A percentile compares a stretch with the other conserved stretches of the same genome.
phyloP scores from a whole-genome alignment of 2,797 vertebrate genomes.

The Tolypeutes matacus region DNA sequence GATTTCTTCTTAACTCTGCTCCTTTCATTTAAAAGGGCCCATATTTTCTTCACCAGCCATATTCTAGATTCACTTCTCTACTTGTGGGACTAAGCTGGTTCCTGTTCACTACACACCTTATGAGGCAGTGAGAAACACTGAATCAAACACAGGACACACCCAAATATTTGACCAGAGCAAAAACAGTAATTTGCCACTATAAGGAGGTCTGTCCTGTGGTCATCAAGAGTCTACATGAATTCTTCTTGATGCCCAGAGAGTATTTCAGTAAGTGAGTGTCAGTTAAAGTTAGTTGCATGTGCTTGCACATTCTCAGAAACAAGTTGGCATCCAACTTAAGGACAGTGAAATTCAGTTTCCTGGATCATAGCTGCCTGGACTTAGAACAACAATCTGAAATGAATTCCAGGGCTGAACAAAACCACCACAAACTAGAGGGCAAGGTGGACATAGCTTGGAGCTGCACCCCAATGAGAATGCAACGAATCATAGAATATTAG shows the following conservation, averaged over 20 bases:
- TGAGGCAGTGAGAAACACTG: background rate
- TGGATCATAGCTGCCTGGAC: background rate
- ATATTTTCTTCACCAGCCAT: background rate
- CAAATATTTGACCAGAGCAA: background rate
- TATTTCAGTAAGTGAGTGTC: background rate
- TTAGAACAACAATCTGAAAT: slow-evolving; percentile 16
- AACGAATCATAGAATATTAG: background rate
- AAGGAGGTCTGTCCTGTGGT: background rate
- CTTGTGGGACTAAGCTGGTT: background rate
- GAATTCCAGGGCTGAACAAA: background rate
- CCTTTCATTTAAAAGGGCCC: slow-evolving; percentile 7
- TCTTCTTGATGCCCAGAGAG: background rate
- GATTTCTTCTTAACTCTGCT: slow-evolving; percentile 26
- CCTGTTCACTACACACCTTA: background rate
- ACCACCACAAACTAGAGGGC: background rate
- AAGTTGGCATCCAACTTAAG: slow-evolving; percentile 9
- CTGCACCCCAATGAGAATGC: background rate
- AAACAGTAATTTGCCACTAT: background rate
- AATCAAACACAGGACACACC: background rate
- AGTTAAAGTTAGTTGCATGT: slow-evolving; percentile 32
- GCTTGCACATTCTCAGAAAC: slow-evolving; percentile 4
- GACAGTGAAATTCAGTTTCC: background rate
- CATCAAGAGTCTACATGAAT: background rate
- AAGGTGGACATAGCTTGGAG: background rate
- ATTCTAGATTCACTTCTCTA: background rate